Conservation (phyloP, 2,113 vertebrate species). For the Procavia capensis region DNA sequence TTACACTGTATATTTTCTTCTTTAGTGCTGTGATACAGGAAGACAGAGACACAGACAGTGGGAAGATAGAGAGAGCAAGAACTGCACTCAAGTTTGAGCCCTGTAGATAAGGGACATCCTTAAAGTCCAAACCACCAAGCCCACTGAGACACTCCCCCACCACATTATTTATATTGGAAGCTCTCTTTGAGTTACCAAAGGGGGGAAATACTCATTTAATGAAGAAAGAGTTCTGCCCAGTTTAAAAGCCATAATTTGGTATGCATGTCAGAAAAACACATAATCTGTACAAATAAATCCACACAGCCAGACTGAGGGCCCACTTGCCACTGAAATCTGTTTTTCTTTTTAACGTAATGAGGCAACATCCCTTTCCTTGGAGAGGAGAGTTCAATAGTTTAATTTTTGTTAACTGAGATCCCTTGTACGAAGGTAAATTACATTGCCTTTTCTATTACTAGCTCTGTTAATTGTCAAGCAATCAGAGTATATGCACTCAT, state of each 20-base stretch:
- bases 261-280: constrained; percentile 86
- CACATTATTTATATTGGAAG: constrained; percentile 86
- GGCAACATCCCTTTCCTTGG: constrained; percentile 85
- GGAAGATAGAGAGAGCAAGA: constrained; percentile 60
- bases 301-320: constrained; percentile 81
- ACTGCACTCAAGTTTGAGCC: constrained; percentile 64
- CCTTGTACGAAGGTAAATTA: constrained; percentile 92
- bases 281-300: constrained; percentile 87
- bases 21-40: constrained; percentile 63
- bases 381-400: constrained; percentile 93
- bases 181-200: constrained; percentile 80
- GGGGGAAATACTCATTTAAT: constrained; percentile 85
- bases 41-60: constrained; percentile 70
- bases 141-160: constrained; percentile 77
- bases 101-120: constrained; percentile 72
- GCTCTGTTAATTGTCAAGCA: constrained; percentile 93
- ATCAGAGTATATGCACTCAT: constrained; percentile 93
- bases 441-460: constrained; percentile 92
- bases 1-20: constrained; percentile 84
- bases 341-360: constrained; percentile 88
- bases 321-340: constrained; percentile 81
- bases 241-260: constrained; percentile 87
- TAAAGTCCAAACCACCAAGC: constrained; percentile 68
- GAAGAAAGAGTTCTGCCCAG: constrained; percentile 84
- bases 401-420: constrained; percentile 93